A percentile compares a stretch with the other conserved stretches of the same genome.
phyloP scores from a whole-genome alignment of 37 sponge, comb jelly and placozoan genomes.

The Agelas oroides region DNA sequence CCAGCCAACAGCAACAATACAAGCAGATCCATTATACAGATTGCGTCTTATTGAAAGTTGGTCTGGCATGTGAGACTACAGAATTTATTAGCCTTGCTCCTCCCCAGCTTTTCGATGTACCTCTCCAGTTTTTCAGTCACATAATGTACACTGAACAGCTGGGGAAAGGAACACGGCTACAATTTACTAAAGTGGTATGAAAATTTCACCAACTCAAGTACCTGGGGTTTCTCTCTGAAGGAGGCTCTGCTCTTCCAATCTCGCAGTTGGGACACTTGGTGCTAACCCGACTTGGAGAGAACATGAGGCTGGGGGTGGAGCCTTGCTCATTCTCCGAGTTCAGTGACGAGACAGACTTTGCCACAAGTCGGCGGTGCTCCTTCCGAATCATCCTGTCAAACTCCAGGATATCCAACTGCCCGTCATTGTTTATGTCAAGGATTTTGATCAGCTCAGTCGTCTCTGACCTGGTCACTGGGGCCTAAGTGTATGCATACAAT shows the following conservation, averaged over 20 bases:
- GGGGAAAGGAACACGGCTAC: too few species aligned
- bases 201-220: not conserved
- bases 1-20: too few species aligned
- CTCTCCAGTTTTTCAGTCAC: too few species aligned
- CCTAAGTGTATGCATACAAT: too few species aligned
- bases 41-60: too few species aligned
- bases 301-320: not conserved
- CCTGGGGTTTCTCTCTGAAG: conserved; percentile 36
- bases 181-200: too few species aligned
- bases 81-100: too few species aligned
- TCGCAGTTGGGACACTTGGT: conserved; percentile 42
- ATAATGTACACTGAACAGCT: too few species aligned
- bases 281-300: conserved; percentile 40
- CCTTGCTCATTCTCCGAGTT: not conserved
- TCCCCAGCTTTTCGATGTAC: too few species aligned
- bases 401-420: conserved; percentile 25
- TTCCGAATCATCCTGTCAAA: conserved; percentile 37
- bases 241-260: conserved; percentile 35
- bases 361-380: not conserved
- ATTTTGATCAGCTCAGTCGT: conserved; percentile 9
- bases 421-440: conserved; percentile 23
- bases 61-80: too few species aligned
- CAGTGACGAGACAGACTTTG: not conserved
- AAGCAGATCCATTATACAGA: too few species aligned
- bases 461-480: conserved; percentile 35